Percentiles rank a stretch among this genome's conserved stretches.
These are phyloP conservation scores for Lindbergichthys nudifrons DNA, from an alignment of 2,797 vertebrate species.

Conservation along the genomic window DNA sequence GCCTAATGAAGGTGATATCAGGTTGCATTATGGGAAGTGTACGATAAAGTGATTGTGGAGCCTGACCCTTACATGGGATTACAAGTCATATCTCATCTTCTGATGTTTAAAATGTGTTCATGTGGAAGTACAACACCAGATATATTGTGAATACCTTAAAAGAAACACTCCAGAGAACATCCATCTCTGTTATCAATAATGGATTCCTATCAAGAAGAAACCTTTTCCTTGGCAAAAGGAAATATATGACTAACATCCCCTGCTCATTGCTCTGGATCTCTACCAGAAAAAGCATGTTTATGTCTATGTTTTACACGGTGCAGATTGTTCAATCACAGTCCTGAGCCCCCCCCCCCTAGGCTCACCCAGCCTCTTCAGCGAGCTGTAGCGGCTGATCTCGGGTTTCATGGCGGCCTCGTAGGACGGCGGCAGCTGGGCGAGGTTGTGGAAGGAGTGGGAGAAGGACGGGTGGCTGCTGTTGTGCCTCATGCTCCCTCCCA, in stretches of 20 bases:
- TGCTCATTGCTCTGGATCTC: too few species aligned
- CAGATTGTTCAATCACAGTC: not conserved
- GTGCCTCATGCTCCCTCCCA: constrained; percentile 69
- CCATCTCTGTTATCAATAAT: not conserved
- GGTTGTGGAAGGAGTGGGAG: constrained; percentile 93
- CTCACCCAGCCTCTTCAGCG: constrained; percentile 92
- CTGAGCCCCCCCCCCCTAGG: not conserved
- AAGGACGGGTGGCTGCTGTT: constrained; percentile 88
- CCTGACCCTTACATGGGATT: not conserved
- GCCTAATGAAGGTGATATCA: not conserved
- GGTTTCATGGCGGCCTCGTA: constrained; percentile 89
- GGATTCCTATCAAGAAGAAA: not conserved
- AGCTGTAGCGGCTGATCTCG: constrained; percentile 90
- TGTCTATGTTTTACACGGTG: too few species aligned
- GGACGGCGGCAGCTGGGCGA: constrained; percentile 91
- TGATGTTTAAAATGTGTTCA: too few species aligned
- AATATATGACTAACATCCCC: not conserved
- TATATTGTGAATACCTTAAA: not conserved
- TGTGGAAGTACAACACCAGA: not conserved
- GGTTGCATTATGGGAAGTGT: constrained; percentile 9
- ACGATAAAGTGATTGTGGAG: not conserved
- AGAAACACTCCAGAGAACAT: not conserved
- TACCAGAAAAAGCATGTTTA: too few species aligned
- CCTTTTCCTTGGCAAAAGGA: too few species aligned
- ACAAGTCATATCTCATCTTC: not conserved